These are phyloP conservation scores for Peromyscus melanophrys DNA, from an alignment of 2,797 vertebrate species.

Conservation along the genomic window DNA sequence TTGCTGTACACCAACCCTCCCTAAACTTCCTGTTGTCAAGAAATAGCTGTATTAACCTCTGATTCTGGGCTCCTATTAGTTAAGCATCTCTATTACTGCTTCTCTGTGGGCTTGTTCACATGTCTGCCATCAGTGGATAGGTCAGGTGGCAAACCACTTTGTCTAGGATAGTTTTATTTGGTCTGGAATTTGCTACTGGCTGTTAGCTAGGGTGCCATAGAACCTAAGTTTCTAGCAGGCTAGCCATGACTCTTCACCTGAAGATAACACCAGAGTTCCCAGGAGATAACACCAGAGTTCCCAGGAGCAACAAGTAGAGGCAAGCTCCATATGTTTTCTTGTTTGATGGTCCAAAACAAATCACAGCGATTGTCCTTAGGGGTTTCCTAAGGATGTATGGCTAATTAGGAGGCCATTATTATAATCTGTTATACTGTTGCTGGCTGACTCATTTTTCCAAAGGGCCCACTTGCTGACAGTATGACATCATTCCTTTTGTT, in stretches of 20 bases:
- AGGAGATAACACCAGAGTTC: neutral
- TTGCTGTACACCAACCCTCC: conserved; percentile 29
- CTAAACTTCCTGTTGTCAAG: neutral
- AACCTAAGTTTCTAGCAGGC: neutral
- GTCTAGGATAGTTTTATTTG: conserved; percentile 7
- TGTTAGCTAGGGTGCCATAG: neutral
- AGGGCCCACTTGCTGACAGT: conserved; percentile 41
- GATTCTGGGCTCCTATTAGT: neutral
- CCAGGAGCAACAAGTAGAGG: conserved; percentile 35
- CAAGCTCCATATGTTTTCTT: conserved; percentile 45
- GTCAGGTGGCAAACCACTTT: conserved; percentile 10
- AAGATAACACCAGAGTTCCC: neutral
- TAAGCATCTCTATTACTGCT: neutral
- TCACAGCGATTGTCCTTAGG: neutral
- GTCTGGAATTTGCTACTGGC: conserved; percentile 8
- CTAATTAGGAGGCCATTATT: conserved; percentile 2
- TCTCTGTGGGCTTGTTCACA: conserved; percentile 21
- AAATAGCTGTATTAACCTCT: neutral
- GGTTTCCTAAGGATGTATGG: conserved; percentile 10
- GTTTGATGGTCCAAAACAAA: neutral
- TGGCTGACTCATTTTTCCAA: conserved; percentile 51
- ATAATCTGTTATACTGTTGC: neutral
- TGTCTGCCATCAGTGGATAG: neutral
- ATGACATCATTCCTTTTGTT: neutral
- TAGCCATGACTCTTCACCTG: neutral